Conservation (phyloP, 2,113 vertebrate species). For the Rhinolophus sinicus region DNA sequence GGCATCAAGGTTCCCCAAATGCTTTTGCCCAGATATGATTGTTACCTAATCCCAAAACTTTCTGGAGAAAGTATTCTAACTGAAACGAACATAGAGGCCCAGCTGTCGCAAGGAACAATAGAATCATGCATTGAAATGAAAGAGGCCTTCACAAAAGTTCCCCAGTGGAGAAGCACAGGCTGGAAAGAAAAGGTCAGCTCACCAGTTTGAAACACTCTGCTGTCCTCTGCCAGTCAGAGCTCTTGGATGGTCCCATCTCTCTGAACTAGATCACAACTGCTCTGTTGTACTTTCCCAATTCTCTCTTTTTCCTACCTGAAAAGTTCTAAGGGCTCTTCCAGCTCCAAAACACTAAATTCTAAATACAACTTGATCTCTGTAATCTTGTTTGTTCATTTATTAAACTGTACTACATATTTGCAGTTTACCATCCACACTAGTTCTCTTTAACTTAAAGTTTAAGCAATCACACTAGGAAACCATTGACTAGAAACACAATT, state of each 20-base stretch:
- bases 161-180: neutral
- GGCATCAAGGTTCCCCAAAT: slow-evolving; percentile 17
- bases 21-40: neutral
- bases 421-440: neutral
- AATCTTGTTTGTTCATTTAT: neutral
- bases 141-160: neutral
- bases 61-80: neutral
- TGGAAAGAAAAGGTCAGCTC: neutral
- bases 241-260: neutral
- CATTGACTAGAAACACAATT: neutral
- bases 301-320: neutral
- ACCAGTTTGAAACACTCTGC: neutral
- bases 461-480: neutral
- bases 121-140: slow-evolving; percentile 3
- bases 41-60: slow-evolving; percentile 28
- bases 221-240: neutral
- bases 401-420: neutral
- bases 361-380: neutral
- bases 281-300: neutral
- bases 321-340: neutral
- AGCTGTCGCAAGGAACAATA: neutral
- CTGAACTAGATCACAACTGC: neutral
- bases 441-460: neutral
- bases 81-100: neutral
- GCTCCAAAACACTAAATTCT: neutral